phyloP scores from a whole-genome alignment of 2,113 vertebrate species.

The Telmatochromis brachygnathus region DNA sequence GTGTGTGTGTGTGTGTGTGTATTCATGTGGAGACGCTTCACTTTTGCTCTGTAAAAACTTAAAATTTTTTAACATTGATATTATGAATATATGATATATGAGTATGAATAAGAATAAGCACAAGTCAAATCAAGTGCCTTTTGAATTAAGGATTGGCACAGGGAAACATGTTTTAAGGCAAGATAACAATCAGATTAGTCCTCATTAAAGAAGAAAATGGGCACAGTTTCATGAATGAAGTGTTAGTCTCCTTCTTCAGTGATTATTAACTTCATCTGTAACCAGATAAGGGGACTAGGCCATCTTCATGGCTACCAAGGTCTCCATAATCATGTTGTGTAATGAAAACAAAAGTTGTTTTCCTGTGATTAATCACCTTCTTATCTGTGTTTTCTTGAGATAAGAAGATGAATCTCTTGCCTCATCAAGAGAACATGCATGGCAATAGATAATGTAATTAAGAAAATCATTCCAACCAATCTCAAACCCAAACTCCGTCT shows the following conservation, averaged over 20 bases:
- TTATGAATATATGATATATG: no score
- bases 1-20: not conserved
- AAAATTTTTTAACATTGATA: accelerated
- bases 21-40: not conserved
- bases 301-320: not conserved
- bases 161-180: not conserved
- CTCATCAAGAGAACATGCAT: not conserved
- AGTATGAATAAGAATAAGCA: not conserved
- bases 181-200: not conserved
- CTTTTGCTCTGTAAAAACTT: not conserved
- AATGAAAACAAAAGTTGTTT: not conserved
- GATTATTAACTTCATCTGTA: not conserved
- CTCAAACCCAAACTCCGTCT: not conserved
- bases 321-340: not conserved
- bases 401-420: not conserved
- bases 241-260: not conserved
- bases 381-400: not conserved
- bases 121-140: not conserved
- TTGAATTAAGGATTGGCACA: not conserved
- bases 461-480: not conserved
- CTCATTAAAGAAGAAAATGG: not conserved
- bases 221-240: not conserved
- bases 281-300: not conserved
- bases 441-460: not conserved
- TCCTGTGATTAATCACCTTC: not conserved